Conservation (phyloP, 2,888 invertebrate species). For the Polietes domitor region DNA sequence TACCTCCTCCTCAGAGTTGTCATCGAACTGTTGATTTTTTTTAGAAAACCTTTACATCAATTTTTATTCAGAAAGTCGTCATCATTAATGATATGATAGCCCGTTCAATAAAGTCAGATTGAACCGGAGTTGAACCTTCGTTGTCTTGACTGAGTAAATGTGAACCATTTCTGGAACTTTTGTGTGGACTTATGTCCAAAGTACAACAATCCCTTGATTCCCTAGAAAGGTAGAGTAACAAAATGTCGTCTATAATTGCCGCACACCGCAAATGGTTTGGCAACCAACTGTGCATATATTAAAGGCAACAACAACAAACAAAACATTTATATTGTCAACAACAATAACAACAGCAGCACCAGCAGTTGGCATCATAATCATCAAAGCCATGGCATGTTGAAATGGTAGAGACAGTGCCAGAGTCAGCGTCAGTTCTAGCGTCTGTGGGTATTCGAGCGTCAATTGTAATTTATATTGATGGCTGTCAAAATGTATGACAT, state of each 20-base stretch:
- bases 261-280: not conserved
- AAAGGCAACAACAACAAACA: not conserved
- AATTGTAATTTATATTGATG: conserved; percentile 55
- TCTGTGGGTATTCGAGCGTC: not conserved
- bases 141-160: no score
- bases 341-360: not conserved
- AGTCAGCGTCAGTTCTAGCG: not conserved
- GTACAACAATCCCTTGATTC: no score
- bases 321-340: not conserved
- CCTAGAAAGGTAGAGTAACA: not conserved
- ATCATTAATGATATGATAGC: no score
- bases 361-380: not conserved
- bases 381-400: not conserved
- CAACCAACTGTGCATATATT: not conserved
- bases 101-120: no score
- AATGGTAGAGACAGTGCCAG: not conserved
- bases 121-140: no score
- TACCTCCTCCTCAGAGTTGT: no score
- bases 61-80: no score
- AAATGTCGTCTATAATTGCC: not conserved
- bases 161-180: no score
- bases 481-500: conserved; percentile 57
- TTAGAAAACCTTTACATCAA: no score
- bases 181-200: no score
- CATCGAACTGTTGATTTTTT: no score